These are phyloP conservation scores for Ormyrus rosae DNA, from an alignment of 2,888 invertebrate genomes.

Conservation along the genomic window DNA sequence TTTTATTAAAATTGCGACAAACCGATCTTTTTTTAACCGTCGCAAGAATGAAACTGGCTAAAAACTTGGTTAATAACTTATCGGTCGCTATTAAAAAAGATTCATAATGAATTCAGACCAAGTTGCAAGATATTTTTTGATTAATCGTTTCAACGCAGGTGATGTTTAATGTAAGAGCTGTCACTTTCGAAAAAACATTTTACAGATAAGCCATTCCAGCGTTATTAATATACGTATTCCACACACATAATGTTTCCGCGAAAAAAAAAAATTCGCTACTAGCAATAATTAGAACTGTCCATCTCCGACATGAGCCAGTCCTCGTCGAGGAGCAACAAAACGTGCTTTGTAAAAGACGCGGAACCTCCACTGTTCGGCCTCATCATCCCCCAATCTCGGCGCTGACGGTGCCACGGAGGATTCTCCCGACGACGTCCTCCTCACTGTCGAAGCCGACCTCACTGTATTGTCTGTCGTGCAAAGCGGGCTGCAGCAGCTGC, in stretches of 20 bases:
- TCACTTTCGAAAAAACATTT: slow-evolving; percentile 22
- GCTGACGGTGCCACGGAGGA: slow-evolving; percentile 8
- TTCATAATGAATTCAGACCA: slow-evolving; percentile 36
- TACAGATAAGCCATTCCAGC: slow-evolving; percentile 37
- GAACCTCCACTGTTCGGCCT: background rate
- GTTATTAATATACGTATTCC: slow-evolving; percentile 40
- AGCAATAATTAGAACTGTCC: slow-evolving; percentile 30
- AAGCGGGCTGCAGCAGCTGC: background rate
- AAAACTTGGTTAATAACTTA: slow-evolving; percentile 31
- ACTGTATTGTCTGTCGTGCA: background rate
- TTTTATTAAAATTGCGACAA: no score
- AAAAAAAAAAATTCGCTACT: background rate
- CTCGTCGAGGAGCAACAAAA: background rate
- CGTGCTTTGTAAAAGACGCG: background rate
- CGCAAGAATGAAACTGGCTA: slow-evolving; percentile 15
- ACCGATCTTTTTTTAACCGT: background rate
- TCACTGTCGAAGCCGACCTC: background rate
- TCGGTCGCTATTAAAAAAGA: slow-evolving; percentile 11
- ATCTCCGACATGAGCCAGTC: slow-evolving; percentile 4
- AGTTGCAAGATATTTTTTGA: slow-evolving; percentile 48
- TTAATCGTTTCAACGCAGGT: slow-evolving; percentile 37
- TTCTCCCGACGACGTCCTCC: background rate
- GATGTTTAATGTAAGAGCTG: slow-evolving; percentile 35
- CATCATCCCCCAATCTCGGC: slow-evolving; percentile 1
- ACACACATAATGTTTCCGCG: background rate